Conservation (phyloP, 2,797 vertebrate genomes). For the Myiothlypis chrysogaster region DNA sequence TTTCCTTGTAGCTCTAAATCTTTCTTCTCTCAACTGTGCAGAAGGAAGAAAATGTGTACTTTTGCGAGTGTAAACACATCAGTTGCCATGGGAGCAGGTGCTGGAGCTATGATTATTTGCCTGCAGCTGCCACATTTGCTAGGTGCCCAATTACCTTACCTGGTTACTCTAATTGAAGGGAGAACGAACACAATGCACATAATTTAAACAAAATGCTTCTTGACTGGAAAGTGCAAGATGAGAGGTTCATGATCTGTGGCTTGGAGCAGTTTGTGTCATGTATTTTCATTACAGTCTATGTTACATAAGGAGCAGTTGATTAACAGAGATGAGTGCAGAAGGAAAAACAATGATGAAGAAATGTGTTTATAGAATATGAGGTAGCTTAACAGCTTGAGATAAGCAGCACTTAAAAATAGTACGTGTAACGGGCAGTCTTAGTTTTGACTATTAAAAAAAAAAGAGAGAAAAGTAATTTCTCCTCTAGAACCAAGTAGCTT, state of each 20-base stretch:
- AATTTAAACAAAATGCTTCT: slow-evolving; percentile 56
- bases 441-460: not conserved
- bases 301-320: not conserved
- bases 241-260: not conserved
- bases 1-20: not conserved
- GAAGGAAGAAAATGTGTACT: slow-evolving; percentile 46
- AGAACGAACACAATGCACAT: slow-evolving; percentile 39
- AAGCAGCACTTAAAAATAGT: not conserved
- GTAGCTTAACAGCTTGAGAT: not conserved
- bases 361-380: not conserved
- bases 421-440: not conserved
- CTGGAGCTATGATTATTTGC: slow-evolving; percentile 53
- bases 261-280: not conserved
- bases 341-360: not conserved
- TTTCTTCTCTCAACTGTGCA: not conserved
- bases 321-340: not conserved
- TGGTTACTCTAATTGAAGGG: slow-evolving; percentile 58
- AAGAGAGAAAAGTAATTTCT: not conserved
- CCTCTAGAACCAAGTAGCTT: not conserved
- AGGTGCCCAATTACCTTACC: slow-evolving; percentile 66
- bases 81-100: slow-evolving; percentile 71
- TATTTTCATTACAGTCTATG: not conserved
- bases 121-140: slow-evolving; percentile 59
- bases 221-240: not conserved
- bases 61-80: slow-evolving; percentile 61